Percentiles rank a stretch among this genome's conserved stretches.
Evolutionary conservation across 2,113 vertebrate genomes (phyloP).

Genomic region (Aspidoscelis tigris): DNA sequence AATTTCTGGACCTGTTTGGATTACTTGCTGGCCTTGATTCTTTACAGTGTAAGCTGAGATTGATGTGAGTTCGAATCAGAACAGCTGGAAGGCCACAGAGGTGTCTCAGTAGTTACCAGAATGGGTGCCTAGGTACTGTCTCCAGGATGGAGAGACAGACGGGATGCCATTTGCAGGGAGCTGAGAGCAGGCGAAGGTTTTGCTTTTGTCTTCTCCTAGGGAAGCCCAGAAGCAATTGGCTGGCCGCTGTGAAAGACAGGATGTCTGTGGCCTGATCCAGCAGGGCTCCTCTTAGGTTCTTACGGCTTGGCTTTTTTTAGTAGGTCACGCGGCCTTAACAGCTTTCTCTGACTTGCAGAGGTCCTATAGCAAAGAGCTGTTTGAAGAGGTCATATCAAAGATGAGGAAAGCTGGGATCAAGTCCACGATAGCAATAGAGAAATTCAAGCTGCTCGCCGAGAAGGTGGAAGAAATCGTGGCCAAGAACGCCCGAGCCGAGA

Average conservation of each 20-base stretch:
- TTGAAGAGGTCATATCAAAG: conserved; percentile 97
- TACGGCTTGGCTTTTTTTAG: too few relatives aligned
- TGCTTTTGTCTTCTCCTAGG: too few relatives aligned
- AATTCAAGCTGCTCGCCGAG: conserved; percentile 95
- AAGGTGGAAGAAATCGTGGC: conserved; percentile 97
- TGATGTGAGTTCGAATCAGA: neutral
- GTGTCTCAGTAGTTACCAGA: too few relatives aligned
- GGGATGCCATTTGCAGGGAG: too few relatives aligned
- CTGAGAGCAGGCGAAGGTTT: too few relatives aligned
- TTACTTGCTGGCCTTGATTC: neutral
- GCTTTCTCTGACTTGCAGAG: conserved; percentile 77
- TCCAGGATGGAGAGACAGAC: too few relatives aligned
- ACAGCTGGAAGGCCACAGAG: neutral
- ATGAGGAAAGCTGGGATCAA: conserved; percentile 99
- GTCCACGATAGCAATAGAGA: conserved; percentile 97
- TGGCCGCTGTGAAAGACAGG: too few relatives aligned
- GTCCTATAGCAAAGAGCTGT: conserved; percentile 96
- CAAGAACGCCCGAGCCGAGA: conserved; percentile 94
- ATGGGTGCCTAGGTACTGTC: too few relatives aligned
- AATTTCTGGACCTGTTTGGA: neutral
- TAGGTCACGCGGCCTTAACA: neutral
- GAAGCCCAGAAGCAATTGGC: too few relatives aligned
- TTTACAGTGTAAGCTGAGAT: neutral
- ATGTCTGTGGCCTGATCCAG: too few relatives aligned
- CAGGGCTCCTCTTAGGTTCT: too few relatives aligned